Conservation (phyloP, 1,140 invertebrate species). For the Papilio aristodemus region DNA sequence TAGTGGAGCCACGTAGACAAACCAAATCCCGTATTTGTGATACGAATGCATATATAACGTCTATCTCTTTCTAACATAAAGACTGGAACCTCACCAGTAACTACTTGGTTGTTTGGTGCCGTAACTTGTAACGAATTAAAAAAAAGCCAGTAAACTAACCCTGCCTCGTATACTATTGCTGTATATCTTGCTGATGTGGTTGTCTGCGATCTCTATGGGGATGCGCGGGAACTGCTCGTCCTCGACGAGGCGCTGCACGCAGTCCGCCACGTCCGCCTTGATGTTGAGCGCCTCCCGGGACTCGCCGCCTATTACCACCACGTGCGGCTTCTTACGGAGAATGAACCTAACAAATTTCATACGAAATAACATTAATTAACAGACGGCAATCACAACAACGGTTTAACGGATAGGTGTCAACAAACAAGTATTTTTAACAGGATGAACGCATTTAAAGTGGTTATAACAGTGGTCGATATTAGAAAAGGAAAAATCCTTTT, state of each 20-base stretch:
- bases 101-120: neutral
- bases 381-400: no score
- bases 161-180: conserved; percentile 94
- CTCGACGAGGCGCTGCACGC: conserved; percentile 88
- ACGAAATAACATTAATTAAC: no score
- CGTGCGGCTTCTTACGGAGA: conserved; percentile 94
- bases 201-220: conserved; percentile 95
- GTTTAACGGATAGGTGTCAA: no score
- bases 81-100: no score
- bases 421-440: no score
- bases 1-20: no score
- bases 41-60: no score
- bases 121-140: conserved; percentile 22
- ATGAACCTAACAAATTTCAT: conserved; percentile 86
- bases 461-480: no score
- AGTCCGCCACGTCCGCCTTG: conserved; percentile 90
- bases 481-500: no score
- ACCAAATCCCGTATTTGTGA: no score
- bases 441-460: no score
- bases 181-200: conserved; percentile 94
- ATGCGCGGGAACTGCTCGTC: conserved; percentile 94
- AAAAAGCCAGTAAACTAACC: conserved; percentile 65
- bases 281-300: conserved; percentile 93
- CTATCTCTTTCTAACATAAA: no score
- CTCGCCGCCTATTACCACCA: conserved; percentile 94